phyloP scores from a whole-genome alignment of 2,888 invertebrate genomes.

The Alsophila aescularia region DNA sequence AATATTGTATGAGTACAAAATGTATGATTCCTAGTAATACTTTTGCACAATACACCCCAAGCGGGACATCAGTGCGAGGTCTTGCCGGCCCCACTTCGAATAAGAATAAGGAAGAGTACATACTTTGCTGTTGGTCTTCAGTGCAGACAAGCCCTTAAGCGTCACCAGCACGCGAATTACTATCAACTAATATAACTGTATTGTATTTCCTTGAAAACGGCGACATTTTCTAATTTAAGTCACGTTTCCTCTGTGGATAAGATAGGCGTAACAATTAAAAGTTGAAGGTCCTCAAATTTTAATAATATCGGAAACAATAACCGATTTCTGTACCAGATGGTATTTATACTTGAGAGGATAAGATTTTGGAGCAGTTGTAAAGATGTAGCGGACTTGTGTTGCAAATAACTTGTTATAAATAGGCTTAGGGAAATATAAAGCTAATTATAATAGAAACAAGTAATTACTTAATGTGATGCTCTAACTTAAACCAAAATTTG shows the following conservation, averaged over 20 bases:
- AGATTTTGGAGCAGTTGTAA: conserved; percentile 11
- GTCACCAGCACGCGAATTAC: conserved; percentile 23
- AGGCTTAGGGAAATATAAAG: not conserved
- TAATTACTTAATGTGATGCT: no score
- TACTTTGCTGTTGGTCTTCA: not conserved
- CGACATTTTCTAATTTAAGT: conserved; percentile 24
- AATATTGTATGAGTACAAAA: not conserved
- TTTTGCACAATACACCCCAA: no score
- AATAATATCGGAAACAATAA: conserved; percentile 26
- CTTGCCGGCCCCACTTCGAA: no score
- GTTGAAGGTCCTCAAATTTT: conserved; percentile 12
- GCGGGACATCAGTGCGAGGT: no score
- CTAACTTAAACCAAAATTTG: no score
- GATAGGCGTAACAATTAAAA: conserved; percentile 34
- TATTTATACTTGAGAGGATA: conserved; percentile 18
- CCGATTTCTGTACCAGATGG: conserved; percentile 5
- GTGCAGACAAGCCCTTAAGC: conserved; percentile 24
- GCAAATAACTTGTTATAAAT: not conserved
- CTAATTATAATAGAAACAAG: no score
- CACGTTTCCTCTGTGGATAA: conserved; percentile 39
- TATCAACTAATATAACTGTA: conserved; percentile 25
- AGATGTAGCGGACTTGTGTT: conserved; percentile 5
- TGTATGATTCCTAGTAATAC: not conserved
- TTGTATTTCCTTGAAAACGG: conserved; percentile 12
- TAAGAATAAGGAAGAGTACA: no score